Evolutionary conservation across 2,113 vertebrate species (phyloP).

Genomic region (Condylura cristata): DNA sequence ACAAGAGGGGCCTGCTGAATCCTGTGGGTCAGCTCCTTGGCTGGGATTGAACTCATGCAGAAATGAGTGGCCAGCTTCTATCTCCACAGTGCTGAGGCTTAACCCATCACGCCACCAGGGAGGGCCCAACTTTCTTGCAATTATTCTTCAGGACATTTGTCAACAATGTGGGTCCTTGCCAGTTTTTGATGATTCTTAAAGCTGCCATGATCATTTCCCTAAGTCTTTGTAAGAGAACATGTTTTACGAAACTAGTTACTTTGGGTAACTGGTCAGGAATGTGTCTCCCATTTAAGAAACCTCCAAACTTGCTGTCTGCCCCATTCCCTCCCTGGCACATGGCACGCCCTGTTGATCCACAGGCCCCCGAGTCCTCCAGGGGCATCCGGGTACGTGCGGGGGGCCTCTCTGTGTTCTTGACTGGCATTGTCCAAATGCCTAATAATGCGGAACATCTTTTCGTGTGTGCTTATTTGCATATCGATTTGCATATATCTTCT

Average conservation of each 20-base stretch:
- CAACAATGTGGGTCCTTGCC: not conserved
- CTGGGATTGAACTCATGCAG: too few species aligned
- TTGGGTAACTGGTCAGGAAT: fast-evolving
- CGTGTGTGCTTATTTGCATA: not conserved
- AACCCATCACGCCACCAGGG: too few species aligned
- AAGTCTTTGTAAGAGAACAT: not conserved
- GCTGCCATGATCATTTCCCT: fast-evolving
- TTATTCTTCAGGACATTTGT: fast-evolving
- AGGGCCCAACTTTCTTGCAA: too few species aligned
- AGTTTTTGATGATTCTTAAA: not conserved
- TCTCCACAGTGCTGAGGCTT: too few species aligned
- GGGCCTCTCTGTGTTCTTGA: not conserved
- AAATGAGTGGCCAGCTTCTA: too few species aligned
- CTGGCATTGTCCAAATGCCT: not conserved
- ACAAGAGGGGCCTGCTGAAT: too few species aligned
- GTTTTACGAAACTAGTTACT: not conserved
- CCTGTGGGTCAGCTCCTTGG: too few species aligned
- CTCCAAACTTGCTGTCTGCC: not conserved
- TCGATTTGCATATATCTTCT: not conserved
- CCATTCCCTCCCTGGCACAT: not conserved
- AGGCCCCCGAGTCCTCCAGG: fast-evolving
- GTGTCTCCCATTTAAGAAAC: not conserved
- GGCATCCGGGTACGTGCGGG: fast-evolving
- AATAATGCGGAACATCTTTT: fast-evolving
- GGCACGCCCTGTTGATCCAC: not conserved